phyloP scores from a whole-genome alignment of 2,888 invertebrate genomes.

The Neocrepidodera transversa region DNA sequence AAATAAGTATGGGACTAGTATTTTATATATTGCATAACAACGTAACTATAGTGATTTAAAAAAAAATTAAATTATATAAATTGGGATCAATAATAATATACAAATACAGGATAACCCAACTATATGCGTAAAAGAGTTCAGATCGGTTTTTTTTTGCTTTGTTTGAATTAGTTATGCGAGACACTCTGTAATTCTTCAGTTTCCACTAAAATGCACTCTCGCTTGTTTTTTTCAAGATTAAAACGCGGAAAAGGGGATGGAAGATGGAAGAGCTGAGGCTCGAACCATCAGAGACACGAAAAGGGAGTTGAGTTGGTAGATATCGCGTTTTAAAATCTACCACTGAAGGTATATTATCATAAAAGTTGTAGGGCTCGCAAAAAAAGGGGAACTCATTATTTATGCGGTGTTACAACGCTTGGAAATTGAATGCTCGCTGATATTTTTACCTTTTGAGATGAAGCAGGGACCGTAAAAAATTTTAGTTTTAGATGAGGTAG shows the following conservation, averaged over 20 bases:
- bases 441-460: slow-evolving; percentile 16
- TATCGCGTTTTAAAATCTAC: slow-evolving; percentile 23
- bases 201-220: neutral
- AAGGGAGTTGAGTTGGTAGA: neutral
- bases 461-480: neutral
- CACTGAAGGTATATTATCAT: slow-evolving; percentile 24
- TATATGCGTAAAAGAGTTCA: too few species aligned
- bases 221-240: slow-evolving; percentile 27
- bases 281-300: too few species aligned
- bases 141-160: too few species aligned
- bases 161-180: too few species aligned
- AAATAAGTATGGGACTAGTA: too few species aligned
- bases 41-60: too few species aligned
- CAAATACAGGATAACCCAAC: too few species aligned
- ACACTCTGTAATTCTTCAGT: neutral
- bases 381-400: slow-evolving; percentile 22
- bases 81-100: too few species aligned
- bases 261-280: slow-evolving; percentile 1
- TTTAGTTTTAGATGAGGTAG: neutral
- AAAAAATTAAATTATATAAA: too few species aligned
- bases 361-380: slow-evolving; percentile 24
- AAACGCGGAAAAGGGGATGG: slow-evolving; percentile 20
- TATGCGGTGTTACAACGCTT: slow-evolving; percentile 23
- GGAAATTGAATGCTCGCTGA: slow-evolving; percentile 20
- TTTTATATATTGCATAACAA: too few species aligned